These are phyloP conservation scores for Agriopis leucophaearia DNA, from an alignment of 2,888 invertebrate species.

Conservation along the genomic window DNA sequence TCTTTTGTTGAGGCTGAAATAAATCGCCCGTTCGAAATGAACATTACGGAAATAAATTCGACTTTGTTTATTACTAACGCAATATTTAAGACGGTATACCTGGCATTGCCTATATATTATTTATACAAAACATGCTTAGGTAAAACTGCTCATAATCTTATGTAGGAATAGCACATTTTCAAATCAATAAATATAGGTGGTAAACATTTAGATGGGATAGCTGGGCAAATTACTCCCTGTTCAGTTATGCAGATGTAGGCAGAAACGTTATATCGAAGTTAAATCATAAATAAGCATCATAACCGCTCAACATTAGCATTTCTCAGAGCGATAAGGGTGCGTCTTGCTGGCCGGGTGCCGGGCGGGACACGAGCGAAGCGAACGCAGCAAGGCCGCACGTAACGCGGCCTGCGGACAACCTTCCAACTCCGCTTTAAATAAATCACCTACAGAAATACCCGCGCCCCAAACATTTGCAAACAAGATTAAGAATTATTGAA, in stretches of 20 bases:
- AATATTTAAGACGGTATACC: neutral
- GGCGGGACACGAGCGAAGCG: conserved; percentile 38
- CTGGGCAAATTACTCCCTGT: conserved; percentile 18
- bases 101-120: neutral
- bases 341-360: conserved; percentile 36
- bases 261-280: conserved; percentile 34
- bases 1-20: conserved; percentile 36
- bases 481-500: conserved; percentile 76
- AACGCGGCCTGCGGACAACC: conserved; percentile 63
- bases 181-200: conserved; percentile 13
- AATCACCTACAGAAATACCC: conserved; percentile 72
- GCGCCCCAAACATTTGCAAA: conserved; percentile 63
- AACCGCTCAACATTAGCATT: conserved; percentile 41
- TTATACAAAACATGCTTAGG: neutral
- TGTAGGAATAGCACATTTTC: conserved; percentile 1
- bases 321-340: conserved; percentile 39
- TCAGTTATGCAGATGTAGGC: conserved; percentile 40
- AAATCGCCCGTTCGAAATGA: conserved; percentile 28
- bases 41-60: conserved; percentile 28
- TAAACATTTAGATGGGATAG: conserved; percentile 21
- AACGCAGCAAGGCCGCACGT: conserved; percentile 50
- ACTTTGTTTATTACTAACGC: conserved; percentile 9
- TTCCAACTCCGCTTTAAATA: conserved; percentile 73
- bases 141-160: conserved; percentile 1
- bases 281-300: conserved; percentile 39